Conservation (phyloP, 2,888 invertebrate genomes). For the Copidosoma aretas region DNA sequence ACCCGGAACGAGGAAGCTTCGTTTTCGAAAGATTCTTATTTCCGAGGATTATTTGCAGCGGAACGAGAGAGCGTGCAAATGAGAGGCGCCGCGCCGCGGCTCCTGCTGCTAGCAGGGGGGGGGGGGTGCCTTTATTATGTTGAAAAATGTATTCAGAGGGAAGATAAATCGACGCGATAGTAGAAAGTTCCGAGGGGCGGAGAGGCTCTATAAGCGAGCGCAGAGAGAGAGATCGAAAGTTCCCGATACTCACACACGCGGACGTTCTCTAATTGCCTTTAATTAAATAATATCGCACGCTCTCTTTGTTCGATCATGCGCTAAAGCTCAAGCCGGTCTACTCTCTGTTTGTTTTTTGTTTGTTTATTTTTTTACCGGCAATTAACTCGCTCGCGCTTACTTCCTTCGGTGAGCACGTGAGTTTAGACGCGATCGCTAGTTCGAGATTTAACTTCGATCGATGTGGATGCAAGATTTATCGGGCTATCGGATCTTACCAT, state of each 20-base stretch:
- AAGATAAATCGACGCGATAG: conserved; percentile 26
- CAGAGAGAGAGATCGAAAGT: conserved; percentile 28
- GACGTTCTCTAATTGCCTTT: conserved; percentile 16
- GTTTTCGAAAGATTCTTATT: neutral
- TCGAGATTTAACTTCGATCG: too few species aligned
- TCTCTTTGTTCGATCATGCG: conserved; percentile 14
- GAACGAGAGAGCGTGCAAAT: neutral
- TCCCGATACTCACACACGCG: conserved; percentile 10
- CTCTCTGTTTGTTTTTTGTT: neutral
- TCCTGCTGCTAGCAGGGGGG: too few species aligned
- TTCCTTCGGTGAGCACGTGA: too few species aligned
- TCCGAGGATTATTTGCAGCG: neutral
- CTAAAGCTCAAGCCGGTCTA: too few species aligned
- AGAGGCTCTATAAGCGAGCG: neutral
- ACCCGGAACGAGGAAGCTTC: neutral
- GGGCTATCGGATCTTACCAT: conserved; percentile 47
- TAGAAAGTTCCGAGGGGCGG: conserved; percentile 27
- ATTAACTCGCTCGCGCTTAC: too few species aligned
- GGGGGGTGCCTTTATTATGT: conserved; percentile 7
- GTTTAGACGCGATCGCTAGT: too few species aligned
- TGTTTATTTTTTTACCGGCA: too few species aligned
- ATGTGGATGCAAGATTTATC: too few species aligned
- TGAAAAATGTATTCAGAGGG: conserved; percentile 22
- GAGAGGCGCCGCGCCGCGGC: neutral
- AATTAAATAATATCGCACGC: conserved; percentile 16